These are phyloP conservation scores for Barnardius zonarius DNA, from an alignment of 2,113 vertebrate genomes.

Conservation along the genomic window DNA sequence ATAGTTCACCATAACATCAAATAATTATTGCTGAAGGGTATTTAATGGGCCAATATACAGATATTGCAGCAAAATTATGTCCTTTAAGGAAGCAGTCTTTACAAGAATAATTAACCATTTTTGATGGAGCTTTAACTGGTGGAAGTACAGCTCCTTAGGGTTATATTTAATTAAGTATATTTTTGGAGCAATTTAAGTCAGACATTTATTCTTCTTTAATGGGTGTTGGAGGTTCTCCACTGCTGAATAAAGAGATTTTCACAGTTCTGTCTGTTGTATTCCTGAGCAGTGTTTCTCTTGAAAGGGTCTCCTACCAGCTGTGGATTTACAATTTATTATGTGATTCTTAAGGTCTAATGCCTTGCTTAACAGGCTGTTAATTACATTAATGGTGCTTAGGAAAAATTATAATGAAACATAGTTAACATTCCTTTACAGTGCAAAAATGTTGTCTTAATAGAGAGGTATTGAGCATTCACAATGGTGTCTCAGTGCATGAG, in stretches of 20 bases:
- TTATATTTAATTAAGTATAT: slow-evolving; percentile 32
- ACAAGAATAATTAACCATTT: neutral
- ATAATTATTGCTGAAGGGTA: neutral
- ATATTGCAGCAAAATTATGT: neutral
- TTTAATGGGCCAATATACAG: slow-evolving; percentile 17
- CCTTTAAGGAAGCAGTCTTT: neutral
- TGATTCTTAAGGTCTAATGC: slow-evolving; percentile 16
- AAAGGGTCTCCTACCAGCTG: slow-evolving; percentile 22
- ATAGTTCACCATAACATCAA: neutral
- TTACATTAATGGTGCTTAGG: slow-evolving; percentile 59
- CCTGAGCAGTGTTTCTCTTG: neutral
- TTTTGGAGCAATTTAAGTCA: slow-evolving; percentile 15
- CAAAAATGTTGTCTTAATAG: slow-evolving; percentile 17
- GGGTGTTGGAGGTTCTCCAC: neutral
- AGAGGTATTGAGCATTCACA: slow-evolving; percentile 7
- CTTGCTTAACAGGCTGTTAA: slow-evolving; percentile 56
- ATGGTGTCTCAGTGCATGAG: neutral
- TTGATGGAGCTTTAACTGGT: neutral
- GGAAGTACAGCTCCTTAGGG: neutral
- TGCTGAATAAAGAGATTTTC: slow-evolving; percentile 32
- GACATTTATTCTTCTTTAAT: slow-evolving; percentile 18
- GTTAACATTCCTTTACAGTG: slow-evolving; percentile 40
- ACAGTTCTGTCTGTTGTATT: neutral
- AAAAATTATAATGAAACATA: slow-evolving; percentile 55
- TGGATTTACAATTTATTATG: slow-evolving; percentile 29